Conservation (phyloP, 2,888 invertebrate genomes). For the Heliconius ethilla region DNA sequence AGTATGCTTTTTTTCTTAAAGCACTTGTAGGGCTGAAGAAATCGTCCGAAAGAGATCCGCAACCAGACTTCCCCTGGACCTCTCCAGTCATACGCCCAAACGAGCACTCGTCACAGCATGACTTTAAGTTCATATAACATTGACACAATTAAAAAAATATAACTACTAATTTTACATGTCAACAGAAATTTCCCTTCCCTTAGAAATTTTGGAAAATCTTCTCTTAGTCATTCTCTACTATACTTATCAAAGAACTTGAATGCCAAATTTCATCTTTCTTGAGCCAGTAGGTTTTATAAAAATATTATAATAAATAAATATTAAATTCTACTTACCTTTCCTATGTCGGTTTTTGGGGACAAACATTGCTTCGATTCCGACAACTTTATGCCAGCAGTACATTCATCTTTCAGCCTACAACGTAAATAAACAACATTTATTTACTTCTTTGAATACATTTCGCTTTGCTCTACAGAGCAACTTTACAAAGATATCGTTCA, state of each 20-base stretch:
- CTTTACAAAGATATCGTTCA: background rate
- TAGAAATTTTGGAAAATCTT: no score
- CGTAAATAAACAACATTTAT: background rate
- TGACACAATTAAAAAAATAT: constrained; percentile 1
- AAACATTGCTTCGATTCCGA: constrained; percentile 60
- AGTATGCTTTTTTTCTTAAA: constrained; percentile 61
- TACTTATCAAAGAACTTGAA: no score
- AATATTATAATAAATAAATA: background rate
- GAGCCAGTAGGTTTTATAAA: background rate
- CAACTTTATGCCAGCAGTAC: constrained; percentile 61
- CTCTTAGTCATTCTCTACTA: no score
- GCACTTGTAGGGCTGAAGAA: constrained; percentile 52
- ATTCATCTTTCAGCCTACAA: constrained; percentile 62
- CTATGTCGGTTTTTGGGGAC: constrained; percentile 59
- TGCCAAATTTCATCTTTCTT: background rate
- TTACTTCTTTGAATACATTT: background rate
- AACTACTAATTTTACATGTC: background rate
- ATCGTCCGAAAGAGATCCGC: constrained; percentile 54
- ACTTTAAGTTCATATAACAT: constrained; percentile 51
- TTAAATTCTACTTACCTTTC: constrained; percentile 57
- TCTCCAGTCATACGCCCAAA: constrained; percentile 63
- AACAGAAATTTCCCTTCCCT: background rate
- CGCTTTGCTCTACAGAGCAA: no score
- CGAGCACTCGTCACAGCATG: constrained; percentile 72
- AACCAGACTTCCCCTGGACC: constrained; percentile 57